Evolutionary conservation across 2,888 invertebrate genomes (phyloP).

Genomic region (Drosophila nr. perissopoda): DNA sequence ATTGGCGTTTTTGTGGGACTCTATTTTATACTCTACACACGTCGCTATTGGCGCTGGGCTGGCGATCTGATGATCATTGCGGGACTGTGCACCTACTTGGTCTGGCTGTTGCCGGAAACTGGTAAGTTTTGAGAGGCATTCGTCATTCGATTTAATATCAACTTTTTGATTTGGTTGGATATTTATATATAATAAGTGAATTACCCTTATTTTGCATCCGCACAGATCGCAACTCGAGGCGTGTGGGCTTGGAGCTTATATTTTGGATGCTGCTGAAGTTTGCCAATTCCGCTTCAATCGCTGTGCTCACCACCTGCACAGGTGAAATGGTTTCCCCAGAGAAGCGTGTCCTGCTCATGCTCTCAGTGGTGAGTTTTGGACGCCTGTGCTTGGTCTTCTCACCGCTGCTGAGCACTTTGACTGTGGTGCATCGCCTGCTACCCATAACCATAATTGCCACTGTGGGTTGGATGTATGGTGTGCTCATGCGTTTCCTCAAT

Average conservation of each 20-base stretch:
- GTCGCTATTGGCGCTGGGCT: constrained; percentile 83
- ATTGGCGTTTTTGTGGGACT: constrained; percentile 83
- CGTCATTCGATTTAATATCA: not conserved
- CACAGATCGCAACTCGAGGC: constrained; percentile 71
- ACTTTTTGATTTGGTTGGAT: not conserved
- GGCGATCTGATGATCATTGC: constrained; percentile 81
- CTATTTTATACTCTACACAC: constrained; percentile 83
- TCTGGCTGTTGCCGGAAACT: constrained; percentile 82
- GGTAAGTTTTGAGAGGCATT: constrained; percentile 58
- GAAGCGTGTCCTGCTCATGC: constrained; percentile 75
- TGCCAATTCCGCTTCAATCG: constrained; percentile 83
- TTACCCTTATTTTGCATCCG: constrained; percentile 20
- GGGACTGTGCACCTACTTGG: constrained; percentile 77
- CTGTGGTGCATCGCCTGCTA: constrained; percentile 77
- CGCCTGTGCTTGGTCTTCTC: constrained; percentile 80
- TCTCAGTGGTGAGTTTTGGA: constrained; percentile 81
- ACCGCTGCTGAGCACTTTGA: constrained; percentile 79
- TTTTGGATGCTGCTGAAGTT: constrained; percentile 83
- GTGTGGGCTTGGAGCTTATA: constrained; percentile 81
- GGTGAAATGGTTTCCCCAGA: constrained; percentile 82
- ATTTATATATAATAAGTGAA: not conserved
- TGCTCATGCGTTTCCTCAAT: constrained; percentile 80
- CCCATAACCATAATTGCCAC: constrained; percentile 82
- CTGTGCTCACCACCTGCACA: constrained; percentile 84
- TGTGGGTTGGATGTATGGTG: constrained; percentile 80